phyloP scores from a whole-genome alignment of 2,113 vertebrate genomes.

The Meleagris gallopavo region DNA sequence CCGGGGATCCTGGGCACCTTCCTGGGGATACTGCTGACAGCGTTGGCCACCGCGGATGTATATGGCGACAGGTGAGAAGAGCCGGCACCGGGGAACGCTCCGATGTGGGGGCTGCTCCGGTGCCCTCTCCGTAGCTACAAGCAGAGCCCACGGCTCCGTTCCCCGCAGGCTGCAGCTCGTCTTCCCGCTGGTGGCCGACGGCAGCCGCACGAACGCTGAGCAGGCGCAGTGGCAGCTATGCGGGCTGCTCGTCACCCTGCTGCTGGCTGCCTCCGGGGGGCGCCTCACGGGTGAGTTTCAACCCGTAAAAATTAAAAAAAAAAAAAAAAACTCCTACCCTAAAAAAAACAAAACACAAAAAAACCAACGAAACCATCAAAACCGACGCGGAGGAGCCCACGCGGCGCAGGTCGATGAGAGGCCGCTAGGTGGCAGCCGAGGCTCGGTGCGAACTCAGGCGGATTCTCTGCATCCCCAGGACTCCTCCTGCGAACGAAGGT shows the following conservation, averaged over 20 bases:
- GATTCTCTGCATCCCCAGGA: constrained; percentile 72
- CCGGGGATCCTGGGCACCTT: constrained; percentile 88
- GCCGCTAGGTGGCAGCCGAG: constrained; percentile 72
- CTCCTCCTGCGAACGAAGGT: constrained; percentile 79
- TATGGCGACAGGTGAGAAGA: constrained; percentile 85
- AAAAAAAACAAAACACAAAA: too few relatives aligned
- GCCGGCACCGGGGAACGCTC: fast-evolving
- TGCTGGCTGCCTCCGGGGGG: constrained; percentile 83
- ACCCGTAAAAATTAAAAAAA: too few relatives aligned
- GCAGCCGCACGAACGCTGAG: fast-evolving
- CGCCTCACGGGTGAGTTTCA: constrained; percentile 82
- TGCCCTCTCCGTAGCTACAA: fast-evolving
- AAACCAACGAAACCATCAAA: too few relatives aligned
- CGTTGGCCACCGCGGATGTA: constrained; percentile 75
- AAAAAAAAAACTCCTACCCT: too few relatives aligned
- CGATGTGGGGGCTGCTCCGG: background rate
- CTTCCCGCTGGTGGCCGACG: constrained; percentile 76
- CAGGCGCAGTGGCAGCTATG: constrained; percentile 82
- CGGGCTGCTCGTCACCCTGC: constrained; percentile 84
- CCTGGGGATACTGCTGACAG: constrained; percentile 83
- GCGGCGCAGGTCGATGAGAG: fast-evolving
- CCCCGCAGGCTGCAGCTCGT: constrained; percentile 78
- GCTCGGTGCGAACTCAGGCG: background rate
- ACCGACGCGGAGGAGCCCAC: background rate
- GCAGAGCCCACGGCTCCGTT: fast-evolving